These are phyloP conservation scores for Chironomus tepperi DNA, from an alignment of 1,140 invertebrate species.

Conservation along the genomic window DNA sequence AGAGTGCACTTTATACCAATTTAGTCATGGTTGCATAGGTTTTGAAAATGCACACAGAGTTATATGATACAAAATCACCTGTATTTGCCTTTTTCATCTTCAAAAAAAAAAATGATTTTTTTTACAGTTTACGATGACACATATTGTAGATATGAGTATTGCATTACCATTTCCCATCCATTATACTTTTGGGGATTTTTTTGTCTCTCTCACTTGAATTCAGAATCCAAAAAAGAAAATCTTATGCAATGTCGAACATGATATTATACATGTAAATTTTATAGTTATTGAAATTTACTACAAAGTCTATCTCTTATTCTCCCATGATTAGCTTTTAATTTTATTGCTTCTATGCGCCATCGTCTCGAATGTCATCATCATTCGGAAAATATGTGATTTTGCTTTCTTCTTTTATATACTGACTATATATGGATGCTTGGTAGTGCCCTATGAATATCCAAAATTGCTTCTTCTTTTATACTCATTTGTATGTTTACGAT, in stretches of 20 bases:
- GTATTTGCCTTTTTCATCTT: not conserved
- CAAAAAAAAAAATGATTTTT: not conserved
- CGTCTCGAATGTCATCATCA: not conserved
- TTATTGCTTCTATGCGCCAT: conserved; percentile 1
- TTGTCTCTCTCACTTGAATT: no score
- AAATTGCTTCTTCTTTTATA: no score
- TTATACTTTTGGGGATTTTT: no score
- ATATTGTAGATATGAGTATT: not conserved
- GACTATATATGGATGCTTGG: no score
- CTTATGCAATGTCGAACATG: no score
- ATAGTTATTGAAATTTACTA: no score
- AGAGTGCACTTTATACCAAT: not conserved
- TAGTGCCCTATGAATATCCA: no score
- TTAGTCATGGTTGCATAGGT: not conserved
- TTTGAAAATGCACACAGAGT: not conserved
- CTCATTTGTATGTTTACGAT: no score
- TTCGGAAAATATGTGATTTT: no score
- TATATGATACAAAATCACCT: not conserved
- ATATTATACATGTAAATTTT: no score
- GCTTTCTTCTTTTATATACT: no score
- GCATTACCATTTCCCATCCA: not conserved
- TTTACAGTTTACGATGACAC: not conserved
- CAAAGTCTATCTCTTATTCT: not conserved
- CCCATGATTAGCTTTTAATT: conserved; percentile 22
- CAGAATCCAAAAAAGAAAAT: no score